phyloP scores from a whole-genome alignment of 2,888 invertebrate species.

The Sepioteuthis lessoniana region DNA sequence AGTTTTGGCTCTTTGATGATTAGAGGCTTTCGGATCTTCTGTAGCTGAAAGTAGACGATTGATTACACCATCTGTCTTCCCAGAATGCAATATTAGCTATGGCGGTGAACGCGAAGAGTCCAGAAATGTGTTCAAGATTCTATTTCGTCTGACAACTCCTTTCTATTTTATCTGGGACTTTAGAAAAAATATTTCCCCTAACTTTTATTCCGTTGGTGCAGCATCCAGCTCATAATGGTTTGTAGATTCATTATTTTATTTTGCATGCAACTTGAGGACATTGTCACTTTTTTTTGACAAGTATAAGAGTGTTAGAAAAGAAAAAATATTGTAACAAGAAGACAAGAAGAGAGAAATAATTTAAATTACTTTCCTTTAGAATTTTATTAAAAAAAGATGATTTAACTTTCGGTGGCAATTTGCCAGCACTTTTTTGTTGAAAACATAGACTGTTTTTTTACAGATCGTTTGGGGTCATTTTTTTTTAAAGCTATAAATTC shows the following conservation, averaged over 20 bases:
- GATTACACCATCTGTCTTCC: not conserved
- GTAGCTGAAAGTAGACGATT: not conserved
- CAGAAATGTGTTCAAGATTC: not conserved
- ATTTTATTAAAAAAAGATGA: not conserved
- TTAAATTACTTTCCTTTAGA: no score
- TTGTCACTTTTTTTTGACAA: not conserved
- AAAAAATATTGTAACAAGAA: not conserved
- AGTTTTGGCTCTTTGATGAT: not conserved
- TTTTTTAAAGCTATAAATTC: no score
- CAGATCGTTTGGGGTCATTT: no score
- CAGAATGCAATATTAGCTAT: not conserved
- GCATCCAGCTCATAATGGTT: not conserved
- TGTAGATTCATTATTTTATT: not conserved
- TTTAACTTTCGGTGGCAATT: not conserved
- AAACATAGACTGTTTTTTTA: no score
- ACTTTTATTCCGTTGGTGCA: not conserved
- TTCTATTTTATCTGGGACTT: not conserved
- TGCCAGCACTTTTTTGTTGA: not conserved
- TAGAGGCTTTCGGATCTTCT: not conserved
- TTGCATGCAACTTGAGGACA: not conserved
- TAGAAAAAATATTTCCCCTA: not conserved
- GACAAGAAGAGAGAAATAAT: no score
- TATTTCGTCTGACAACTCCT: not conserved
- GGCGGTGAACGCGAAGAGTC: slow-evolving; percentile 23
- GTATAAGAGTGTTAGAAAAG: not conserved